These are phyloP conservation scores for Yoshiicerus persimilis DNA, from an alignment of 1,140 invertebrate genomes.

Conservation along the genomic window DNA sequence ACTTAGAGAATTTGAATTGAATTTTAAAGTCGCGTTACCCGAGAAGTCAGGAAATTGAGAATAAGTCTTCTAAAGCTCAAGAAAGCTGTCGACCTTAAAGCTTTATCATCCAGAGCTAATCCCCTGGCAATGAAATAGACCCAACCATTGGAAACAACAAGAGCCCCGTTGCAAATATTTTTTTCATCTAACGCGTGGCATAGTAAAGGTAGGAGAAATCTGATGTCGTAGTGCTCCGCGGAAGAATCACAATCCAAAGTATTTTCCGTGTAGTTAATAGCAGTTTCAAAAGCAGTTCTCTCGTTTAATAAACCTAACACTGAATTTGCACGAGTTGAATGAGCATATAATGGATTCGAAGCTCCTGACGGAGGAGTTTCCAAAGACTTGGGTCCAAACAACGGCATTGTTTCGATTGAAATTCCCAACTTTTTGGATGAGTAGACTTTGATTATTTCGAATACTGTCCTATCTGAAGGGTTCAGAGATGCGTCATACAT, in stretches of 20 bases:
- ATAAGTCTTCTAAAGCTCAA: conserved; percentile 38
- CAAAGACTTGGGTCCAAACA: conserved; percentile 45
- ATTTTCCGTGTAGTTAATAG: conserved; percentile 41
- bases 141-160: conserved; percentile 44
- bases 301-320: conserved; percentile 39
- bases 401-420: conserved; percentile 34
- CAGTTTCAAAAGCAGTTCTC: conserved; percentile 43
- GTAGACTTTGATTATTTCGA: conserved; percentile 34
- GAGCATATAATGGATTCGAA: conserved; percentile 43
- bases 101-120: conserved; percentile 33
- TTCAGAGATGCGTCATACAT: conserved; percentile 40
- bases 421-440: not conserved
- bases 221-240: conserved; percentile 42
- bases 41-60: conserved; percentile 36
- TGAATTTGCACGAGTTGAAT: conserved; percentile 42
- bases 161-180: conserved; percentile 47
- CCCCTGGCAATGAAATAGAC: conserved; percentile 46
- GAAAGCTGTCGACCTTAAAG: conserved; percentile 37
- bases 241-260: not conserved
- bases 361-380: conserved; percentile 28
- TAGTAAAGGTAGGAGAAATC: conserved; percentile 45
- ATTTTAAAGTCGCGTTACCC: conserved; percentile 33
- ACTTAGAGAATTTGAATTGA: too few relatives aligned
- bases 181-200: conserved; percentile 44
- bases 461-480: conserved; percentile 38